phyloP scores from a whole-genome alignment of 2,797 vertebrate genomes.

The Loriculus beryllinus region DNA sequence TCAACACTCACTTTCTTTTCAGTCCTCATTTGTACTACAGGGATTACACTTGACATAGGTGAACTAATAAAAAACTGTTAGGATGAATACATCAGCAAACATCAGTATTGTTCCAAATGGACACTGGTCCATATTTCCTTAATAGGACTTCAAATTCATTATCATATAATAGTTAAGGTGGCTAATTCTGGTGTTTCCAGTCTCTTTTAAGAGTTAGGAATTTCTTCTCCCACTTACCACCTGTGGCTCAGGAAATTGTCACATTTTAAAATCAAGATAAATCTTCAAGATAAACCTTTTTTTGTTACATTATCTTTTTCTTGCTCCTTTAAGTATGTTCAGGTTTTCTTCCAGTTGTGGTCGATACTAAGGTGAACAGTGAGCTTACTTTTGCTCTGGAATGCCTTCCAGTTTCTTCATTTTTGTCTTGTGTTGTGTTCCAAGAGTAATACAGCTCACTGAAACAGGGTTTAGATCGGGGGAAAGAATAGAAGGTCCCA shows the following conservation, averaged over 20 bases:
- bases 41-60: not conserved
- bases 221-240: not conserved
- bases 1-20: not conserved
- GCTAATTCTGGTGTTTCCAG: not conserved
- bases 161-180: not conserved
- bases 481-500: not conserved
- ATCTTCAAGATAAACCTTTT: not conserved
- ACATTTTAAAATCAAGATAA: not conserved
- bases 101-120: not conserved
- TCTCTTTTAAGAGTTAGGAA: not conserved
- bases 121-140: not conserved
- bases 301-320: not conserved
- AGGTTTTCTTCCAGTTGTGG: accelerated
- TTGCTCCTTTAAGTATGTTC: not conserved
- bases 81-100: not conserved
- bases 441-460: not conserved
- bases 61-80: not conserved
- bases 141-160: not conserved
- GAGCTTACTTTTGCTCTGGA: not conserved
- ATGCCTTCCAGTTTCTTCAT: not conserved
- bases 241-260: not conserved
- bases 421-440: not conserved
- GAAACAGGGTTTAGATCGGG: not conserved
- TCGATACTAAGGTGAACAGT: not conserved
- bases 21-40: not conserved